Evolutionary conservation across 2,888 invertebrate species (phyloP).

Genomic region (Dryocosmus kuriphilus): DNA sequence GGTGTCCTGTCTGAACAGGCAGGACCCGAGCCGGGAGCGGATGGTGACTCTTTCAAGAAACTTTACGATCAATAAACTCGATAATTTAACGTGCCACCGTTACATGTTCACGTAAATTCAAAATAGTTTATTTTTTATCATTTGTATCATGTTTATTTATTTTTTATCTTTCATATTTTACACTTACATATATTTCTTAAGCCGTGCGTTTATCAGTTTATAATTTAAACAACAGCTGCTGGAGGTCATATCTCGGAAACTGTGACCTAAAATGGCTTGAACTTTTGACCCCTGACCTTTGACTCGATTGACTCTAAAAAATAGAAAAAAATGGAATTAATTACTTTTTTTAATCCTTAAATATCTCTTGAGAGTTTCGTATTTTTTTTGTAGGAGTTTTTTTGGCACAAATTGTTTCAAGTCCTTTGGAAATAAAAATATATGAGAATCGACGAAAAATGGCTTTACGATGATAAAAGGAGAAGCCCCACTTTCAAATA

Average conservation of each 20-base stretch:
- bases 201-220: too few relatives aligned
- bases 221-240: too few relatives aligned
- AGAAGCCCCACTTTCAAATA: not conserved
- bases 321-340: too few relatives aligned
- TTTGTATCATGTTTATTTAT: not conserved
- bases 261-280: too few relatives aligned
- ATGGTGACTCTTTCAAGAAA: conserved; percentile 40
- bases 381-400: too few relatives aligned
- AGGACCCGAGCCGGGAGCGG: conserved; percentile 15
- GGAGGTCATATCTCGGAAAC: too few relatives aligned
- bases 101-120: not conserved
- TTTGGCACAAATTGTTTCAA: too few relatives aligned
- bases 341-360: too few relatives aligned
- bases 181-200: not conserved
- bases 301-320: too few relatives aligned
- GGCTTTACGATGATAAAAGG: not conserved
- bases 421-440: too few relatives aligned
- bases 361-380: too few relatives aligned
- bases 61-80: conserved; percentile 61
- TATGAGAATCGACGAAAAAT: not conserved
- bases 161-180: not conserved
- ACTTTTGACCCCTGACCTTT: too few relatives aligned
- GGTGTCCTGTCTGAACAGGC: conserved; percentile 35
- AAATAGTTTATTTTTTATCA: conserved; percentile 3
- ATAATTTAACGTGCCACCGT: conserved; percentile 55